phyloP scores from a whole-genome alignment of 2,888 invertebrate genomes.

The Hypolimnas misippus region DNA sequence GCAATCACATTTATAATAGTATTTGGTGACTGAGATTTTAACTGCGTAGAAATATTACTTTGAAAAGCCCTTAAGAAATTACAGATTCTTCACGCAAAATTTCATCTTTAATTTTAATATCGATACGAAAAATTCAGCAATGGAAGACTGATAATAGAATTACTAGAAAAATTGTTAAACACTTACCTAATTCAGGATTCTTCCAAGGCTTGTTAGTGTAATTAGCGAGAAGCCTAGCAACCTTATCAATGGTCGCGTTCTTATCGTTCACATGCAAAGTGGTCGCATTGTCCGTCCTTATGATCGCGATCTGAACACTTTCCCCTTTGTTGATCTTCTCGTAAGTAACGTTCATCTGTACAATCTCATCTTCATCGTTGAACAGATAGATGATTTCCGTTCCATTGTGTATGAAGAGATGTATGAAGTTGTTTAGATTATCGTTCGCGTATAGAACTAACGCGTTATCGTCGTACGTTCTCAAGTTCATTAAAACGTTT shows the following conservation, averaged over 20 bases:
- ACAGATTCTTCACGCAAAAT: too few species aligned
- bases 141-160: too few species aligned
- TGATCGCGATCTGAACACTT: constrained; percentile 94
- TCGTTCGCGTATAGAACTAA: constrained; percentile 96
- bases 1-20: too few species aligned
- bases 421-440: constrained; percentile 96
- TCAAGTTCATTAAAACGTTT: constrained; percentile 93
- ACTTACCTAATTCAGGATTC: constrained; percentile 92
- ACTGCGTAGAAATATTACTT: too few species aligned
- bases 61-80: too few species aligned
- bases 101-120: too few species aligned
- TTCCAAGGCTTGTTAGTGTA: constrained; percentile 95
- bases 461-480: constrained; percentile 93
- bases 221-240: constrained; percentile 87
- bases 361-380: constrained; percentile 91
- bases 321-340: constrained; percentile 90
- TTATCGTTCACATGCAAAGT: constrained; percentile 92
- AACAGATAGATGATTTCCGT: constrained; percentile 93
- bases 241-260: constrained; percentile 87
- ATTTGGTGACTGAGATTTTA: too few species aligned
- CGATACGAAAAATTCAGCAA: too few species aligned
- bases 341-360: constrained; percentile 90
- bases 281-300: constrained; percentile 88
- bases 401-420: constrained; percentile 91
- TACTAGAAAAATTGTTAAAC: too few species aligned